Evolutionary conservation across 2,888 invertebrate species (phyloP).

Genomic region (Drosophila testacea): DNA sequence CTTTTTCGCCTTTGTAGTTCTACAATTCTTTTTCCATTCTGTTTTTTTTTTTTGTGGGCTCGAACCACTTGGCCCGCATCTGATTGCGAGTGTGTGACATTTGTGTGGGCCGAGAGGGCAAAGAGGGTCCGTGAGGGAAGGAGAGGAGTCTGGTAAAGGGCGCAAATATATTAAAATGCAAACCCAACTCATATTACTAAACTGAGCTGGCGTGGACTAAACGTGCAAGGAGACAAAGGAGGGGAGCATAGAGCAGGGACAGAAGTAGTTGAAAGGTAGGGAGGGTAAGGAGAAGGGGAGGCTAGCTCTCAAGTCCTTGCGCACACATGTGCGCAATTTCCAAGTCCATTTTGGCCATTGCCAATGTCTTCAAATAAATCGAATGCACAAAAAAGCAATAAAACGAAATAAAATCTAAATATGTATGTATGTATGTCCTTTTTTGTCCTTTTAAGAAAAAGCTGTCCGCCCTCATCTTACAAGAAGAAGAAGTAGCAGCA

Average conservation of each 20-base stretch:
- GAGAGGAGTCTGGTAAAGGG: constrained; percentile 22
- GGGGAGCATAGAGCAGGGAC: not conserved
- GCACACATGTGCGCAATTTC: constrained; percentile 82
- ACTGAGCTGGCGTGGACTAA: constrained; percentile 15
- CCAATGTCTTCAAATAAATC: constrained; percentile 78
- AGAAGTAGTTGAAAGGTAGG: not conserved
- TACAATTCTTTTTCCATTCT: constrained; percentile 17
- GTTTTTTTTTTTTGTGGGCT: constrained; percentile 21
- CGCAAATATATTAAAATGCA: constrained; percentile 80
- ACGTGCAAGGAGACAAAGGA: constrained; percentile 13
- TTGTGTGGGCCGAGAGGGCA: constrained; percentile 35
- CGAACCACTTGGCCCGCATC: constrained; percentile 72
- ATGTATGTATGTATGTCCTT: constrained; percentile 64
- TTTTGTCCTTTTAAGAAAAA: constrained; percentile 47
- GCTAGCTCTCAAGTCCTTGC: constrained; percentile 65
- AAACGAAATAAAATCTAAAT: constrained; percentile 82
- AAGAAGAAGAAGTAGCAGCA: not conserved
- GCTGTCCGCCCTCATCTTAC: constrained; percentile 21
- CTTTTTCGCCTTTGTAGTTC: constrained; percentile 77
- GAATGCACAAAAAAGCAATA: constrained; percentile 82
- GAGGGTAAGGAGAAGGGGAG: not conserved
- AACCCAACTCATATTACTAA: constrained; percentile 79
- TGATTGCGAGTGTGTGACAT: constrained; percentile 76
- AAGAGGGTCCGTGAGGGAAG: not conserved
- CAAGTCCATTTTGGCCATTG: constrained; percentile 78